Percentiles rank a stretch among this genome's conserved stretches.
Evolutionary conservation across 2,888 invertebrate genomes (phyloP).

Genomic region (Rosalia funebris): DNA sequence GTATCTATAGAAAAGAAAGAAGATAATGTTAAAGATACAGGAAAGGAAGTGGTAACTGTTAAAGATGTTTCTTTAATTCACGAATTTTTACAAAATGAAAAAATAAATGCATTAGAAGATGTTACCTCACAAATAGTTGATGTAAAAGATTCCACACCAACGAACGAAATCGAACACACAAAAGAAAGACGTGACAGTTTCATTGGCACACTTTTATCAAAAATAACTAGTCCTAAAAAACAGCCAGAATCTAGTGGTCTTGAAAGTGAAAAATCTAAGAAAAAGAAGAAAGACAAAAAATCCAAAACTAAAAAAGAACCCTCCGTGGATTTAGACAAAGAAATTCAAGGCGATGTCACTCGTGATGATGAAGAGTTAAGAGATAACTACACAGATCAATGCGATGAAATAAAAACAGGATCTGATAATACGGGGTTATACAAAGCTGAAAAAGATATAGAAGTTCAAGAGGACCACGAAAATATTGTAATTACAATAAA

Average conservation of each 20-base stretch:
- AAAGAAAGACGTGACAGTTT: conserved; percentile 36
- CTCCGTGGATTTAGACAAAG: background rate
- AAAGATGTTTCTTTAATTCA: conserved; percentile 1
- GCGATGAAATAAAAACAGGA: too few species aligned
- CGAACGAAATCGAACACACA: background rate
- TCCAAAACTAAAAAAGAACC: conserved; percentile 21
- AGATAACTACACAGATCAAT: too few species aligned
- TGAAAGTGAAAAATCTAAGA: conserved; percentile 19
- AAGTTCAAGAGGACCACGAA: too few species aligned
- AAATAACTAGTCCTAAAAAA: conserved; percentile 35
- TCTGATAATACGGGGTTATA: too few species aligned
- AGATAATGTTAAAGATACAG: conserved; percentile 22
- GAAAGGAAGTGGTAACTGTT: conserved; percentile 8
- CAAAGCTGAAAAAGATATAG: too few species aligned
- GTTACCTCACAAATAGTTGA: background rate
- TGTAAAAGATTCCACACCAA: background rate
- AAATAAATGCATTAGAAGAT: conserved; percentile 6
- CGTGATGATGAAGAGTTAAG: too few species aligned
- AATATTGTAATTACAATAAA: too few species aligned
- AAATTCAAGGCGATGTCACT: too few species aligned
- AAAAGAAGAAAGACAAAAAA: conserved; percentile 34
- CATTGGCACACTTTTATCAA: conserved; percentile 38
- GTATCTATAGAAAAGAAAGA: conserved; percentile 1
- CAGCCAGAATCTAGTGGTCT: conserved; percentile 1
- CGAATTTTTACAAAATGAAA: conserved; percentile 12